phyloP scores from a whole-genome alignment of 1,140 invertebrate genomes.

The Brachionus calyciflorus region DNA sequence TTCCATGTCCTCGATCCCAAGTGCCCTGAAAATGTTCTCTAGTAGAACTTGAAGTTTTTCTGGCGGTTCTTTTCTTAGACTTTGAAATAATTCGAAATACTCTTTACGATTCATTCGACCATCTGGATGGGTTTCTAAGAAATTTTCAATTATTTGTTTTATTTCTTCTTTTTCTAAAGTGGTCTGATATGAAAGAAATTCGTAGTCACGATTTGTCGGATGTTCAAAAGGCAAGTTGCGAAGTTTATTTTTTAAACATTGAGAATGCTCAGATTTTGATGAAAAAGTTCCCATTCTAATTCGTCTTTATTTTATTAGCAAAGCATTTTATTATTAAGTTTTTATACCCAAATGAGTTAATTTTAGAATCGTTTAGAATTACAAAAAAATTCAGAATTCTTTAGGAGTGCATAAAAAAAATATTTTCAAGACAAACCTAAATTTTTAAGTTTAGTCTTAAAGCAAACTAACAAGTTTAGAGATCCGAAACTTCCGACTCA shows the following conservation, averaged over 20 bases:
- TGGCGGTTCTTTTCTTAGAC: neutral
- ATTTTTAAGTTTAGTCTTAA: no score
- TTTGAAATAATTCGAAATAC: neutral
- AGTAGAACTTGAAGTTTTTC: neutral
- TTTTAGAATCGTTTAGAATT: no score
- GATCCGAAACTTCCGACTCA: no score
- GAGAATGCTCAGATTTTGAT: neutral
- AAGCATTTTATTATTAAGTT: no score
- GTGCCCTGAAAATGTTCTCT: slow-evolving; percentile 9
- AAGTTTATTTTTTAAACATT: slow-evolving; percentile 6
- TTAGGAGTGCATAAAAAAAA: no score
- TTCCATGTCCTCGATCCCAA: neutral
- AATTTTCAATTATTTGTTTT: neutral
- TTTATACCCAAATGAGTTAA: no score
- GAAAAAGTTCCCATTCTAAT: slow-evolving; percentile 8
- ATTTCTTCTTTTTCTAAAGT: neutral
- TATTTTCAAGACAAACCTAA: no score
- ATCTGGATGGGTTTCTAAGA: slow-evolving; percentile 20
- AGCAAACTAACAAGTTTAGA: no score
- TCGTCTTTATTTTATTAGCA: no score
- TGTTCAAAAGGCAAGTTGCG: neutral
- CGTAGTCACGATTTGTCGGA: neutral
- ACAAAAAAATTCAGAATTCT: no score
- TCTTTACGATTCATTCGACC: slow-evolving; percentile 24
- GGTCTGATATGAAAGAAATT: slow-evolving; percentile 8